Evolutionary conservation across 2,797 vertebrate species (phyloP), one percentile per base, ranked within the genome.

Genomic region (Typhlichthys subterraneus): DNA sequence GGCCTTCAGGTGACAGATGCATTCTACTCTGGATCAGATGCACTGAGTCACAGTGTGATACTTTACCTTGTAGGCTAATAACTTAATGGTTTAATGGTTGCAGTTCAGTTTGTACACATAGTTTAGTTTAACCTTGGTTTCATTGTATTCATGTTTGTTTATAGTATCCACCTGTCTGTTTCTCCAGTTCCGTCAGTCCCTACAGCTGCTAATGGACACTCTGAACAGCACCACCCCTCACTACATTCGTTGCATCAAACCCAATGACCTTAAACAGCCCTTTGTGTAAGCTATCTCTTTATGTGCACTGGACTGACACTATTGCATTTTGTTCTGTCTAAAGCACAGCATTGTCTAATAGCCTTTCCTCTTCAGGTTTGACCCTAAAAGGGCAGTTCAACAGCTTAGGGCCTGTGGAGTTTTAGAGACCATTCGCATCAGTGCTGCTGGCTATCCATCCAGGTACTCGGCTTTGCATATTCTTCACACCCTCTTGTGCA

Each of bases 161-260:
- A 3, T 15, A 13, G n/a, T 42, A 31, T 66, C 48, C 42, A 10
- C 14, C 33, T 55, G 50, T 52, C 12, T 59, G 13, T 50, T 13
- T 14, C 52, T 42, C 0, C 61, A 94, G 93, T 92, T 94, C 74
- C 93, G 91, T 69, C 88, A 91, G 74, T 94, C 94, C 6, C 76
- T 94, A 55, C 87, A 90, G 62, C 73, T 82, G 69, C 77, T 94
- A 42, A 94, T 93, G 92, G 91, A 92, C 65, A 86, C 77, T 2
- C 79, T 95, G 50, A 87, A 93, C 86, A 91, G 84, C 84, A 94
- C 93, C 67, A 93, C 89, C 7, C 93, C 93, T 12, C 93, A 94
- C 77, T 94, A 94, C 1, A 85, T 94, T 29, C 93, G 92, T 85
- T 94, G 93, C 45, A 94, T 94, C 42, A 94, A 94, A 77, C 91